A percentile compares a stretch with the other conserved stretches of the same genome.
Evolutionary conservation across 1,140 invertebrate genomes (phyloP).

Genomic region (Drosophila lacteicornis): DNA sequence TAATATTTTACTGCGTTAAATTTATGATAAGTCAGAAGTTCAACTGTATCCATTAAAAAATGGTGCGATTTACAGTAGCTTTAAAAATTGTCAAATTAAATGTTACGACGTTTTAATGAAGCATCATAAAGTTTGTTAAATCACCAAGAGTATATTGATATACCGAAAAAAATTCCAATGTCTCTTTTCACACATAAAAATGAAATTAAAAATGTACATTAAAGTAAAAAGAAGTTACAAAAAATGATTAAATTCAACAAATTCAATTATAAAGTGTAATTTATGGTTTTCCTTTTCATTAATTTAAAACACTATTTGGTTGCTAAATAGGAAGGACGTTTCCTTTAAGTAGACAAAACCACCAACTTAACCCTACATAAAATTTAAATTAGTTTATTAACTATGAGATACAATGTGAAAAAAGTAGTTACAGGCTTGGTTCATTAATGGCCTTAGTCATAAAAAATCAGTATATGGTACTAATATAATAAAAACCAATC

Average conservation of each 20-base stretch:
- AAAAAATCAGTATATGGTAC: background rate
- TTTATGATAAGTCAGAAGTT: conserved; percentile 1
- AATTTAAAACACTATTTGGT: background rate
- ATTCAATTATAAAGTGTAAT: no score
- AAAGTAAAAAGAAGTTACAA: no score
- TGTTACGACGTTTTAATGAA: background rate
- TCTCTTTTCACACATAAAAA: no score
- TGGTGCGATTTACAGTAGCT: no score
- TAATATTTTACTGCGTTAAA: background rate
- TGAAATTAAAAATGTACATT: no score
- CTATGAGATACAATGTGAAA: background rate
- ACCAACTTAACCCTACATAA: background rate
- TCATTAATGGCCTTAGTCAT: background rate
- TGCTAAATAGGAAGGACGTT: background rate
- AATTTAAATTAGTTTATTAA: conserved; percentile 1
- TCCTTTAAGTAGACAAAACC: background rate
- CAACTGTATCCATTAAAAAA: background rate
- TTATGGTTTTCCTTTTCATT: no score
- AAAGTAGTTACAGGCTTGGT: background rate
- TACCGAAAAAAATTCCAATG: no score
- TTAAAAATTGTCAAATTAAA: background rate
- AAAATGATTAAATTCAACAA: background rate
- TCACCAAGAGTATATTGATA: background rate
- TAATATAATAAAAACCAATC: conserved; percentile 4
- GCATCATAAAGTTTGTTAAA: no score